Evolutionary conservation across 2,888 invertebrate species (phyloP), one percentile per base, ranked within the genome.

Genomic region (Euplagia quadripunctaria): DNA sequence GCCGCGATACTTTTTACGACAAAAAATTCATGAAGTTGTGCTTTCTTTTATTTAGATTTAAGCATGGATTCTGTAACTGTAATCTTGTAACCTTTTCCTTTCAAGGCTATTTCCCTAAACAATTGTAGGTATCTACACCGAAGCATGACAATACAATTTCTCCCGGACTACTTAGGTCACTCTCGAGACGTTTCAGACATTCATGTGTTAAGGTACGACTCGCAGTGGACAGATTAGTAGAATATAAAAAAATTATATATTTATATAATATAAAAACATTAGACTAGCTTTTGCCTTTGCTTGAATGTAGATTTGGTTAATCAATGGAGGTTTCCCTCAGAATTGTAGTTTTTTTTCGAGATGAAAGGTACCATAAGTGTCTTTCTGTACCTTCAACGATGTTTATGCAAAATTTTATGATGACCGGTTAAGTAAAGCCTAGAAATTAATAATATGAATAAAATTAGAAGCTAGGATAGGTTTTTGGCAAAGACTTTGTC

Each of bases 161-260:
- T 85, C 82, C 81, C 82, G 76, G 90, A 89, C 90, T 92, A 89
- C 91, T 91, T 91, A 92, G 91, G 89, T 86, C 73, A 77, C 82
- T 86, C 86, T 84, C 83, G 85, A 82, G 87, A 85, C 86, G 80
- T 84, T 85, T 83, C 83, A 82, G 88, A 91, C 91, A 87, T 90
- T 91, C 90, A 91, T 92, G 92, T 91, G 79, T 82, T 88, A 83
- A 86, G 79, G 89, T 51, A 64, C 20, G 72, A 42, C 83, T 79
- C 74, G 77, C 82, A 88, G 3, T 79, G 63, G 8, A 9, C 11
- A 14, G 12, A n/a, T 11, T 16, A 0, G 4, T 9, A 9, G 8
- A n/a, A n/a, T 55, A 55, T 5, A 55, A 43, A 43, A 43, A 43
- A 43, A 43, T 43, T 6, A 6, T 43, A 8, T 43, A 43, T 43